Conservation (phyloP, 2,113 vertebrate species). For the Python bivittatus region DNA sequence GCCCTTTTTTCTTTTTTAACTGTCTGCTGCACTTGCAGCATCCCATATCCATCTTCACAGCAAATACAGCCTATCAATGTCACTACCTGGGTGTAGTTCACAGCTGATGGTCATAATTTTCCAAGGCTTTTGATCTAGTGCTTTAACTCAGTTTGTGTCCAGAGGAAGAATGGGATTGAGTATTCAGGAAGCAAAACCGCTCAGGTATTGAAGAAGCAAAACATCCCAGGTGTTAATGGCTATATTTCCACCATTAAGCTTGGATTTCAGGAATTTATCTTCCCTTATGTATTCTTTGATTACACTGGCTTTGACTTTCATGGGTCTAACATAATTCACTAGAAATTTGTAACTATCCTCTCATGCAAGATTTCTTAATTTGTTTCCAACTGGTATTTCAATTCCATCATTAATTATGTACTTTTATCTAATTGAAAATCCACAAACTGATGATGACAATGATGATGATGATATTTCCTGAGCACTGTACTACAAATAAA, state of each 20-base stretch:
- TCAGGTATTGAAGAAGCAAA: too few species aligned
- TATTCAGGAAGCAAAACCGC: too few species aligned
- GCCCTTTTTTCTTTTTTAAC: not conserved
- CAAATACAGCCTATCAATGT: not conserved
- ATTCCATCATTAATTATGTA: not conserved
- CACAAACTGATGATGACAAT: too few species aligned
- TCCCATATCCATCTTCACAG: not conserved
- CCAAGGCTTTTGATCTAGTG: not conserved
- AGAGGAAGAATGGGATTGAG: too few species aligned
- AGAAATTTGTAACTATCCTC: not conserved
- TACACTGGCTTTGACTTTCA: not conserved
- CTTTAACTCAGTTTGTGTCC: not conserved
- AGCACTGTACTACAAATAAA: not conserved
- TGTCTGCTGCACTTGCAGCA: not conserved
- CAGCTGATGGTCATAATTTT: not conserved
- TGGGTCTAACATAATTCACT: not conserved
- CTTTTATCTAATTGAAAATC: not conserved
- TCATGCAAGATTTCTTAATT: not conserved
- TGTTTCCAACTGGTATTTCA: not conserved
- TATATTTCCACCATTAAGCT: too few species aligned
- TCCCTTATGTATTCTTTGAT: not conserved
- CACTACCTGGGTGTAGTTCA: not conserved
- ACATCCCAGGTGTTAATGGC: too few species aligned
- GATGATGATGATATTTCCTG: not conserved
- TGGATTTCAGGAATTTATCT: not conserved